phyloP scores from a whole-genome alignment of 2,113 vertebrate genomes.

The Megalops atlanticus region DNA sequence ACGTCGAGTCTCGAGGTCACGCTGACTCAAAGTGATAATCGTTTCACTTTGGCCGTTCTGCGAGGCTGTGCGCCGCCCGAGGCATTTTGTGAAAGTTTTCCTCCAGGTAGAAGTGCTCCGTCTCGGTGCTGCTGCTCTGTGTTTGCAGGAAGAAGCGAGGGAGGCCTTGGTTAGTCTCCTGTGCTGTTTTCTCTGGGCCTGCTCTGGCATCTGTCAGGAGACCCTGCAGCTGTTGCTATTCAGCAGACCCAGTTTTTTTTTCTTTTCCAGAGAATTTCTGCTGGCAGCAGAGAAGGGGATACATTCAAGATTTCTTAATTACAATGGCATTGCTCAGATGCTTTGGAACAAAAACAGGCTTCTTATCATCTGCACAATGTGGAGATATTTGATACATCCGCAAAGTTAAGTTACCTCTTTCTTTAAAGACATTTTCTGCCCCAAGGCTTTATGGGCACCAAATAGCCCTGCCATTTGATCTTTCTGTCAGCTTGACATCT shows the following conservation, averaged over 20 bases:
- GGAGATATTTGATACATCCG: background rate
- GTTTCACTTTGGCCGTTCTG: background rate
- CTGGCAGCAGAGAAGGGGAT: constrained; percentile 57
- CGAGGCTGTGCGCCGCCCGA: no score
- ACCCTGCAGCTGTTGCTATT: constrained; percentile 78
- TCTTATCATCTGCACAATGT: constrained; percentile 37
- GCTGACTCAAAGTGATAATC: background rate
- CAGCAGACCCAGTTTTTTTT: constrained; percentile 64
- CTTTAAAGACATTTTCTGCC: background rate
- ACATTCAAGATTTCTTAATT: constrained; percentile 59
- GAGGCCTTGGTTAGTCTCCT: background rate
- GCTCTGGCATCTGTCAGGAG: constrained; percentile 72
- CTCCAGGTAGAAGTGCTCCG: background rate
- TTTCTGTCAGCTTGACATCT: background rate
- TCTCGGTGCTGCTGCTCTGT: background rate
- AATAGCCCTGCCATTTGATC: background rate
- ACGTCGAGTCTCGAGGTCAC: background rate
- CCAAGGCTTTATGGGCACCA: background rate
- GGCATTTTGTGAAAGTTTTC: background rate
- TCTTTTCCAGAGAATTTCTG: constrained; percentile 68
- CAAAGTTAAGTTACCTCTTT: background rate
- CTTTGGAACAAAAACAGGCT: constrained; percentile 46
- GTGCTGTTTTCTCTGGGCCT: constrained; percentile 9
- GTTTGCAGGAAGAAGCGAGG: background rate
- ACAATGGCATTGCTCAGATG: constrained; percentile 43